Conservation (phyloP, 2,113 vertebrate genomes). For the Galeopterus variegatus region DNA sequence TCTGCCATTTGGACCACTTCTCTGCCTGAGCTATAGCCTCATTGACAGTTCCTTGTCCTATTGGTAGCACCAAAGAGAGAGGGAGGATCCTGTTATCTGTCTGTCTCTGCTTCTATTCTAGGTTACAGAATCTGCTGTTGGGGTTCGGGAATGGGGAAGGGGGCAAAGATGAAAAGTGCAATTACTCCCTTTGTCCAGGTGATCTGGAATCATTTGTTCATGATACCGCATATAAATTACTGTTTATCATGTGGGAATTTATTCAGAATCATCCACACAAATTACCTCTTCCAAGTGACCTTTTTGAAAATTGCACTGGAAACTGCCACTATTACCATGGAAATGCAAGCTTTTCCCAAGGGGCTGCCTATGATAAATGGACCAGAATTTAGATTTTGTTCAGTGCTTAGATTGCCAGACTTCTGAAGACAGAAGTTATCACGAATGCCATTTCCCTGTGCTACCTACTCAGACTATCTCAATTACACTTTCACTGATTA, state of each 20-base stretch:
- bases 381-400: neutral
- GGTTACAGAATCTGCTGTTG: neutral
- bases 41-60: neutral
- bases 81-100: neutral
- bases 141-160: neutral
- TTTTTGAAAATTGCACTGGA: neutral
- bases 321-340: neutral
- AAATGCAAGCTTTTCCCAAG: neutral
- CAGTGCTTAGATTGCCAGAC: neutral
- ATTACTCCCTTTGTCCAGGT: neutral
- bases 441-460: accelerated
- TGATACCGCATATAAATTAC: neutral
- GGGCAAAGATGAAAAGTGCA: neutral
- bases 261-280: neutral
- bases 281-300: neutral
- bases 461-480: neutral
- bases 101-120: neutral
- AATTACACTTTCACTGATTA: neutral
- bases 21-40: neutral
- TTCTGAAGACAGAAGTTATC: neutral
- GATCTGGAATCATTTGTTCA: neutral
- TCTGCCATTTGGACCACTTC: neutral
- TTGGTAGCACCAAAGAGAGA: neutral
- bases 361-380: neutral
- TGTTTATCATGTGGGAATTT: neutral